These are phyloP conservation scores for Garra rufa DNA, from an alignment of 2,113 vertebrate genomes.

Conservation along the genomic window DNA sequence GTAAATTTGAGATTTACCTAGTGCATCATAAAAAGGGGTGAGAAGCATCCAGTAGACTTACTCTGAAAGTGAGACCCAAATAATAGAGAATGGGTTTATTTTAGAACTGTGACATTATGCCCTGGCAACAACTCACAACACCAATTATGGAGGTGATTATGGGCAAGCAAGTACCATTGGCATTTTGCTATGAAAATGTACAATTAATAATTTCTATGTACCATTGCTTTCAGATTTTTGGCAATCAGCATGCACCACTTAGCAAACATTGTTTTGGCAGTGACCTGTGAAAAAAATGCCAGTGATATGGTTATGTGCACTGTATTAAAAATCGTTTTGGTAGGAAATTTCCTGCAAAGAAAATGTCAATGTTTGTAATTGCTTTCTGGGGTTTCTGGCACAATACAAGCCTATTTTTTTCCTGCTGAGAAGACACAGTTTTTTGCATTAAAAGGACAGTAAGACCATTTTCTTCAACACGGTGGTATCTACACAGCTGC, in stretches of 20 bases:
- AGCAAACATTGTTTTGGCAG: conserved; percentile 13
- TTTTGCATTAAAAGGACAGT: conserved; percentile 20
- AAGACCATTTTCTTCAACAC: conserved; percentile 12
- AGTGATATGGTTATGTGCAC: not conserved
- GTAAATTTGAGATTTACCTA: too few species aligned
- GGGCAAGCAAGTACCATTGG: not conserved
- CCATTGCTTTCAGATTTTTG: not conserved
- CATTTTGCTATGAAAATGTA: not conserved
- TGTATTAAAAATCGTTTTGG: not conserved
- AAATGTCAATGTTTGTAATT: conserved; percentile 7
- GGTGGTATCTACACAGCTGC: conserved; percentile 22
- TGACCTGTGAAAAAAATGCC: not conserved
- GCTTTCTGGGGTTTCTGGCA: conserved; percentile 54
- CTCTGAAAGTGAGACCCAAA: too few species aligned
- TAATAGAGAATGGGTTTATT: too few species aligned
- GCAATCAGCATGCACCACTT: not conserved
- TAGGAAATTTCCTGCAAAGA: not conserved
- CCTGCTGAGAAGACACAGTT: not conserved
- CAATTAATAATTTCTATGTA: not conserved
- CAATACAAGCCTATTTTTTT: not conserved
- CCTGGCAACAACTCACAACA: too few species aligned
- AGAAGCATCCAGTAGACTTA: too few species aligned
- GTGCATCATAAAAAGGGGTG: too few species aligned
- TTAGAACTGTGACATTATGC: too few species aligned
- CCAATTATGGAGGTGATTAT: too few species aligned